Percentiles rank a stretch among this genome's conserved stretches.
Conservation (phyloP, 2,113 vertebrate genomes). For the Corythornis madagascariensis region DNA sequence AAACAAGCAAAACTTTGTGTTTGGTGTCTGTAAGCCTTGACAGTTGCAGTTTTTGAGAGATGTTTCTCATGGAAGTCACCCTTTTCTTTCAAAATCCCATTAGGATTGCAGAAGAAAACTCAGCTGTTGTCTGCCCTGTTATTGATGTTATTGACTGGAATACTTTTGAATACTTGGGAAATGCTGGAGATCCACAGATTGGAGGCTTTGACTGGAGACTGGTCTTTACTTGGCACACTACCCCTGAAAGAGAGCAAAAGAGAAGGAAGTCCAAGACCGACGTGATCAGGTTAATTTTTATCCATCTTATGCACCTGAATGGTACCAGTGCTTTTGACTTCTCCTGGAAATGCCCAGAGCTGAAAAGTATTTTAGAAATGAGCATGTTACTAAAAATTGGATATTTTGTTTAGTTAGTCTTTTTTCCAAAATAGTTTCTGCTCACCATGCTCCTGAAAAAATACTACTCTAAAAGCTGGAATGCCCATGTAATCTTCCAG, state of each 20-base stretch:
- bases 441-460: not conserved
- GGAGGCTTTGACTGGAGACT: slow-evolving; percentile 97
- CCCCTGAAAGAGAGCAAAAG: slow-evolving; percentile 86
- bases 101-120: slow-evolving; percentile 91
- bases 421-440: not conserved
- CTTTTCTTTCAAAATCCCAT: slow-evolving; percentile 17
- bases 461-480: not conserved
- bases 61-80: not conserved
- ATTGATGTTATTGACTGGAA: slow-evolving; percentile 99
- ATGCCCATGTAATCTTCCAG: not conserved
- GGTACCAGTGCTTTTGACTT: not conserved
- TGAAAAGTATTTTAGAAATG: not conserved
- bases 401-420: not conserved
- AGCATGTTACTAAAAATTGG: not conserved
- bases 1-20: not conserved
- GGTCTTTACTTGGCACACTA: slow-evolving; percentile 92
- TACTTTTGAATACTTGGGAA: slow-evolving; percentile 94
- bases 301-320: not conserved
- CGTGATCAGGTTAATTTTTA: slow-evolving; percentile 88
- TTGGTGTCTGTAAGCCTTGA: not conserved
- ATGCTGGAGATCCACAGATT: slow-evolving; percentile 92
- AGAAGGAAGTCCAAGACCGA: slow-evolving; percentile 82
- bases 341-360: not conserved
- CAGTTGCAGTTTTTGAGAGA: not conserved
- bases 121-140: slow-evolving; percentile 93